phyloP scores from a whole-genome alignment of 2,113 vertebrate genomes.

The Bubo scandiacus region DNA sequence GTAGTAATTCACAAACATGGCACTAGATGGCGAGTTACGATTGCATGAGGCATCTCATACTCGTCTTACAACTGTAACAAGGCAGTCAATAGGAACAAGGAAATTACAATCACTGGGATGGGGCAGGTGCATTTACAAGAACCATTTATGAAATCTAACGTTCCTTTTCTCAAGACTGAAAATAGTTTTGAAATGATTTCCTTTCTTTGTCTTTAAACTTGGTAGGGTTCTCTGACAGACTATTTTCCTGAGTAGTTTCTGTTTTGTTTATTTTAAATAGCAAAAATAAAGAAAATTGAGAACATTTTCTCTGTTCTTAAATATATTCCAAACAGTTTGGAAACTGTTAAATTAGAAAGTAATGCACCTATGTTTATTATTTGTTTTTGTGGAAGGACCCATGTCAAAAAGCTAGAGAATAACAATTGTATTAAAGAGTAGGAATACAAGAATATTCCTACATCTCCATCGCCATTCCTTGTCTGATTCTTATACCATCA shows the following conservation, averaged over 20 bases:
- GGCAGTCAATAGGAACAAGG: background rate
- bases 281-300: background rate
- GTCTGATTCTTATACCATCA: background rate
- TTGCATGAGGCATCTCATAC: accelerated
- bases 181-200: background rate
- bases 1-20: background rate
- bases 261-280: background rate
- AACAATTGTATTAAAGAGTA: background rate
- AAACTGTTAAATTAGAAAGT: background rate
- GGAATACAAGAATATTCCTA: background rate
- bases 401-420: background rate
- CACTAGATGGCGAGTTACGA: slow-evolving; percentile 27
- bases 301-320: background rate
- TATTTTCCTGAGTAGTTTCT: background rate
- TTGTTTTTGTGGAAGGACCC: background rate
- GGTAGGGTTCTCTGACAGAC: background rate
- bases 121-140: background rate
- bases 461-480: background rate
- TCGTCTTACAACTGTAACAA: accelerated
- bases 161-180: background rate
- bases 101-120: accelerated
- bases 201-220: background rate
- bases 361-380: background rate
- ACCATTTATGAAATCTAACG: background rate
- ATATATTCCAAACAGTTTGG: background rate